A percentile compares a stretch with the other conserved stretches of the same genome.
These are phyloP conservation scores for Isaurus tuberculatus DNA, from an alignment of 92 coral and sea anemone genomes.

Conservation along the genomic window DNA sequence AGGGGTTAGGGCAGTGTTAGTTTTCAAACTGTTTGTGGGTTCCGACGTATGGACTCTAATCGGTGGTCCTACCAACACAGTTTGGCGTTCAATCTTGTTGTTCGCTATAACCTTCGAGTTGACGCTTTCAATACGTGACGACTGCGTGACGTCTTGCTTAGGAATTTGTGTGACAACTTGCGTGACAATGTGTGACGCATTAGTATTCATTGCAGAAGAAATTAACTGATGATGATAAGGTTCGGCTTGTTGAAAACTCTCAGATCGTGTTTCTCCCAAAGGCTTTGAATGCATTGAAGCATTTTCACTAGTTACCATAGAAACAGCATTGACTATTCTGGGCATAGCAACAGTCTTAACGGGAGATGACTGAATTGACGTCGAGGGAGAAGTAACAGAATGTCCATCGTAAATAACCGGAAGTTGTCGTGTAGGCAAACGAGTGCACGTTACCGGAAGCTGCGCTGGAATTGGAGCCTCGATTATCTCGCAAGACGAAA, in stretches of 20 bases:
- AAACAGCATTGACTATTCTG: not conserved
- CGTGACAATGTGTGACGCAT: slow-evolving; percentile 12
- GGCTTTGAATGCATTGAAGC: not conserved
- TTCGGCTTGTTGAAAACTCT: slow-evolving; percentile 1
- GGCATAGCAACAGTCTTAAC: not conserved
- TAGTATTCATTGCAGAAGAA: not conserved
- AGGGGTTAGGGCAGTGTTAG: not conserved
- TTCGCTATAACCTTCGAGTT: slow-evolving; percentile 3
- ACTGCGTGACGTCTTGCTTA: slow-evolving; percentile 21
- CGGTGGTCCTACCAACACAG: not conserved
- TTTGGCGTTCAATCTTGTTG: not conserved
- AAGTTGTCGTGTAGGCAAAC: not conserved
- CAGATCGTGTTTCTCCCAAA: not conserved
- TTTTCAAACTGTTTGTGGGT: not conserved
- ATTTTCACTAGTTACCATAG: not conserved
- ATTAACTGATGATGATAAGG: not conserved
- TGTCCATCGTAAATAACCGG: not conserved
- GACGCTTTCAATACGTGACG: not conserved
- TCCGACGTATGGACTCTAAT: not conserved
- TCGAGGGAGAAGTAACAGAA: not conserved
- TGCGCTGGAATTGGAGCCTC: slow-evolving; percentile 6
- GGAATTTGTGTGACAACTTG: not conserved
- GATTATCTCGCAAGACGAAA: not conserved
- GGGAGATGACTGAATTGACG: not conserved
- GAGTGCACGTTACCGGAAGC: not conserved